These are phyloP conservation scores for Stomatorhinus walkeri DNA, from an alignment of 2,797 vertebrate genomes.

Conservation along the genomic window DNA sequence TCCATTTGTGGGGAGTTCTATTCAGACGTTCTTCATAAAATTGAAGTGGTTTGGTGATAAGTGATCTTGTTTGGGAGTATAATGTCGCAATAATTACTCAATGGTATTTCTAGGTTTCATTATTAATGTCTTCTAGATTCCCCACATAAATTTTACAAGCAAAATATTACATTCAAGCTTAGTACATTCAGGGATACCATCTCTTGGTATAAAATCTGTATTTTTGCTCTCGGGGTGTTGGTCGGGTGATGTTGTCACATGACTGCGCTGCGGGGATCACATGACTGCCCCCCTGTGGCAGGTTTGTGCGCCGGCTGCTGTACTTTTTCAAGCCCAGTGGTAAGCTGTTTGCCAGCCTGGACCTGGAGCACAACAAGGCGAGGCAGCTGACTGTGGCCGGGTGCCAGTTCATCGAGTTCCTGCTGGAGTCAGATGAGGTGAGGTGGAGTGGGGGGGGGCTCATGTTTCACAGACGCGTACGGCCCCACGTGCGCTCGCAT, in stretches of 20 bases:
- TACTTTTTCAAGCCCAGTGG: constrained; percentile 98
- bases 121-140: background rate
- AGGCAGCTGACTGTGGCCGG: constrained; percentile 92
- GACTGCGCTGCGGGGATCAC: background rate
- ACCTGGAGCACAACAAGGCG: constrained; percentile 81
- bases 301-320: constrained; percentile 90
- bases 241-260: background rate
- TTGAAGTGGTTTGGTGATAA: background rate
- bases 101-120: background rate
- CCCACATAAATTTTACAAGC: background rate
- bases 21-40: background rate
- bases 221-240: background rate
- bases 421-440: constrained; percentile 96
- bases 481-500: background rate
- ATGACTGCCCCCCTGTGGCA: constrained; percentile 38
- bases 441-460: constrained; percentile 31
- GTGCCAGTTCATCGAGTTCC: constrained; percentile 94
- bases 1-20: background rate
- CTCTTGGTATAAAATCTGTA: background rate
- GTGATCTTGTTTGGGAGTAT: background rate
- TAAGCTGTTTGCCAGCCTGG: constrained; percentile 85
- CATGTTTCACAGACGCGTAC: background rate
- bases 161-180: background rate
- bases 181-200: background rate
- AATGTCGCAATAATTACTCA: background rate